Percentiles rank a stretch among this genome's conserved stretches.
These are phyloP conservation scores for Hermatobates lingyangjiaoensis DNA, from an alignment of 1,140 invertebrate species.

Conservation along the genomic window DNA sequence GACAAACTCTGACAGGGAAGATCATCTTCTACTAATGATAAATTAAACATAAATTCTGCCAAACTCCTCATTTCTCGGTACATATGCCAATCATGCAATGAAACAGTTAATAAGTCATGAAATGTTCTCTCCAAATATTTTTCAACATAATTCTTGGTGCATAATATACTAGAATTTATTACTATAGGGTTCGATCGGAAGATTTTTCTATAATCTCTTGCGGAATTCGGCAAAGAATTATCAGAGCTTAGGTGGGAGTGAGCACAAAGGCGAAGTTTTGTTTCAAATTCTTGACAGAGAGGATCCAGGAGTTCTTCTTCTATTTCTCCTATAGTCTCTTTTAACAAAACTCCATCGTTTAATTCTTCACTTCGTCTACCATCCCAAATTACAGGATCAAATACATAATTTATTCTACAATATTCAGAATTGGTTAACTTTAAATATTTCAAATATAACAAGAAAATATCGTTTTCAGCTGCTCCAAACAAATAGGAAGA, in stretches of 20 bases:
- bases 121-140: conserved; percentile 87
- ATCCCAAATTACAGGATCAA: neutral
- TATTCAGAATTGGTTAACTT: conserved; percentile 40
- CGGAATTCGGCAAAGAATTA: conserved; percentile 23
- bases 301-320: conserved; percentile 37
- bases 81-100: conserved; percentile 91
- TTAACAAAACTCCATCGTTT: neutral
- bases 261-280: conserved; percentile 69
- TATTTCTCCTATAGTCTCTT: neutral
- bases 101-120: conserved; percentile 94
- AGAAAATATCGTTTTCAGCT: conserved; percentile 58
- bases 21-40: conserved; percentile 72
- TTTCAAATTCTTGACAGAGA: conserved; percentile 73
- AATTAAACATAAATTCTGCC: conserved; percentile 64
- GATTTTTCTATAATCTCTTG: conserved; percentile 4
- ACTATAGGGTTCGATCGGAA: conserved; percentile 1
- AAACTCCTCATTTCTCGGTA: conserved; percentile 91
- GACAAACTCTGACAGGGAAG: conserved; percentile 91
- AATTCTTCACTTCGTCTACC: neutral
- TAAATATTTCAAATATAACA: conserved; percentile 53
- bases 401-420: conserved; percentile 29
- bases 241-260: conserved; percentile 73
- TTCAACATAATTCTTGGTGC: conserved; percentile 45
- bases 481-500: neutral
- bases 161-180: conserved; percentile 26